Base-by-base conservation (phyloP, 2,113 vertebrate species). In the Heterotilapia buettikoferi region DNA sequence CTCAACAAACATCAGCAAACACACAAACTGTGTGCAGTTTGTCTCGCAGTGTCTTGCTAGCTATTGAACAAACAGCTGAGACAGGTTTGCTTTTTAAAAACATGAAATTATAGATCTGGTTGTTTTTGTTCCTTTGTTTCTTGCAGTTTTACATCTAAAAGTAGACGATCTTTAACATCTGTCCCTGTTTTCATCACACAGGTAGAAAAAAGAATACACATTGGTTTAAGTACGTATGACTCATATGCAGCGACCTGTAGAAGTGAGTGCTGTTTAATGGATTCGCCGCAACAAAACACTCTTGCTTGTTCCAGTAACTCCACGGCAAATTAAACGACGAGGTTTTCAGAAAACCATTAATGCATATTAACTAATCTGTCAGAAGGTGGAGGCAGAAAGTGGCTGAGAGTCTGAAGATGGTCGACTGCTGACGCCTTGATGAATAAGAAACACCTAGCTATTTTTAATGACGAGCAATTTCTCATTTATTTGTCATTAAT, bases 391-490 rank as follows among this genome's bases (percentile, higher is more conserved):
- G 86, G 89, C 43, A 52, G 63, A 50, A 45, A 31, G 53, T 29
- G 18, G 56, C 11, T 18, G 19, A 3, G 83, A 86, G 83, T 85
- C 7, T 89, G 92, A 88, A 87, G 63, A 89, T 26, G 66, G 81
- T 63, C 73, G 56, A 66, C 92, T 84, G 86, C 87, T 82, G 87
- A 93, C 78, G 86, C 87, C 89, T 81, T 31, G 47, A 89, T 89
- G 84, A 94, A 95, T 89, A 89, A 94, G 92, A 91, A 90, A 88
- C 31, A 90, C 92, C 88, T 93, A 71, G 82, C 88, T 88, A 78
- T 90, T 95, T 94, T 94, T 94, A 95, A 95, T 94, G 92, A 95
- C 26, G 56, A 90, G 85, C 90, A 91, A 93, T 95, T 93, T 90
- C 85, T 84, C 88, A 71, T 94, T 95, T 95, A 94, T 95, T 92